Base-by-base conservation (phyloP, 2,113 vertebrate genomes). In the Beaufortia kweichowensis region DNA sequence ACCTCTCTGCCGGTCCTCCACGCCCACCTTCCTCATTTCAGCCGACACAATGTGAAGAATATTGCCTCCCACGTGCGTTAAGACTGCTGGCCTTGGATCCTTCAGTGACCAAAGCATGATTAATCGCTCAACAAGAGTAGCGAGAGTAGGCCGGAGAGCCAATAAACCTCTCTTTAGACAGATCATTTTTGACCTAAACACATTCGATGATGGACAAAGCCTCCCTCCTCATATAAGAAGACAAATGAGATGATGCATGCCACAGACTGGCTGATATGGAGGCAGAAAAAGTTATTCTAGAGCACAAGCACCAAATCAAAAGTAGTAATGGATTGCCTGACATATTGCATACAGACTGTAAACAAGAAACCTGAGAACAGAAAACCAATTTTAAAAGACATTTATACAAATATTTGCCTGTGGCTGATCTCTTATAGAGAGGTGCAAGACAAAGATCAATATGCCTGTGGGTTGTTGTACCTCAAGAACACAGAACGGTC, bases 81-180 rank as follows among this genome's bases (percentile, higher is more conserved):
- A 75, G 83, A 87, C 81, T 67, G 82, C 87, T 85, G 88, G 91
- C 90, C 91, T 92, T 89, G 87, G 84, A 56, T 81, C 78, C 85
- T 86, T 82, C 64, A 41, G 67, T 84, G 83, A 84, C 75, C 29
- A 81, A 74, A 86, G 85, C 77, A 85, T 89, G 88, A 92, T 92
- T 92, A 90, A 91, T 92, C 88, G 82, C 85, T 83, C 76, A 82
- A 91, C 88, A 90, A 89, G 89, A 88, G 85, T 85, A 86, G 86
- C 87, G 71, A 83, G 82, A 88, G 86, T 79, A 81, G 83, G 82
- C 85, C 84, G 81, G 83, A 68, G 33, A 80, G 77, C 83, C 85
- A 84, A 85, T 83, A 85, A 83, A 87, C 87, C 85, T 90, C 86
- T 86, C 75, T 81, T 82, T 60, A 81, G 85, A 82, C 80, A 71